phyloP scores from a whole-genome alignment of 2,797 vertebrate species.

The Neosilurus hyrtlii region DNA sequence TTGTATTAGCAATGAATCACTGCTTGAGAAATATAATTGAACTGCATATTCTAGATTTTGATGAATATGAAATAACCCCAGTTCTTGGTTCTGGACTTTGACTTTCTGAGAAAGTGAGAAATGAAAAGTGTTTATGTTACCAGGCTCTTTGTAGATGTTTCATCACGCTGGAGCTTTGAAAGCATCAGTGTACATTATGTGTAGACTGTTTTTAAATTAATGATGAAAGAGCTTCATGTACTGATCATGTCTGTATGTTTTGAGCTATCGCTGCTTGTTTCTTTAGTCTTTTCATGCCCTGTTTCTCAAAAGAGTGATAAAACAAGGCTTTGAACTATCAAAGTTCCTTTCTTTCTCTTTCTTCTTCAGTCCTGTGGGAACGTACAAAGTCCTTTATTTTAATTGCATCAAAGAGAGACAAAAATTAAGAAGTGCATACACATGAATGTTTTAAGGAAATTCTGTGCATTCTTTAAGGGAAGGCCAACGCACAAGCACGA shows the following conservation, averaged over 20 bases:
- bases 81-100: neutral
- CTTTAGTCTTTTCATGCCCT: slow-evolving; percentile 14
- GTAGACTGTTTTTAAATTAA: slow-evolving; percentile 29
- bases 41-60: neutral
- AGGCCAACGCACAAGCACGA: neutral
- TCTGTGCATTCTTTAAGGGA: neutral
- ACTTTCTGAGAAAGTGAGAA: neutral
- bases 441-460: neutral
- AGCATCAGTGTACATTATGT: slow-evolving; percentile 21
- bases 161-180: slow-evolving; percentile 1
- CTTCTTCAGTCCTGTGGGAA: slow-evolving; percentile 43
- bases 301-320: slow-evolving; percentile 19
- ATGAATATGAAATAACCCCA: neutral
- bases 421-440: neutral
- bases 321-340: slow-evolving; percentile 33
- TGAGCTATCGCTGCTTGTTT: slow-evolving; percentile 19
- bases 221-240: slow-evolving; percentile 32
- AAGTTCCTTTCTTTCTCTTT: slow-evolving; percentile 20
- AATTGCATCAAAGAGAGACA: slow-evolving; percentile 39
- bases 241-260: slow-evolving; percentile 9
- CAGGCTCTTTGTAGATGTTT: neutral
- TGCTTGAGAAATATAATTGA: neutral
- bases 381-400: slow-evolving; percentile 37
- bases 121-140: neutral
- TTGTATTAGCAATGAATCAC: neutral